Base-by-base conservation (phyloP, 2,888 invertebrate genomes). In the Chrysolina americana region DNA sequence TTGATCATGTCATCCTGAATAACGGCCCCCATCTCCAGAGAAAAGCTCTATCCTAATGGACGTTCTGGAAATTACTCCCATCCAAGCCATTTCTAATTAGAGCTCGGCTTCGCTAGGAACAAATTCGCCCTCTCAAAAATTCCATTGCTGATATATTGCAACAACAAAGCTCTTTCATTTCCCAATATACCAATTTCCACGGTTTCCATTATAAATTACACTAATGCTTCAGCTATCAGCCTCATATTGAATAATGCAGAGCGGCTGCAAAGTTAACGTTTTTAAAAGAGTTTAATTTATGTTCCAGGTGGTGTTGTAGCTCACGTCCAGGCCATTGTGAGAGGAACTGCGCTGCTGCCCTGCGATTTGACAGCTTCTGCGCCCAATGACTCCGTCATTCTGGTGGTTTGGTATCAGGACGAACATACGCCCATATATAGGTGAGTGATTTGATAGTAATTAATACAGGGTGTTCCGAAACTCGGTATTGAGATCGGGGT, bases 381-480 rank as follows among this genome's bases (percentile, higher is more conserved):
- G 80, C 91, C 92, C 59, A 93, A 95, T 82, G 97, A 96, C 89
- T 92, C 93, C 76, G 93, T 95, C 75, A 91, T 95, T 64, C 91
- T 97, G 68, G 95, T 96, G 83, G 95, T 96, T 69, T 97, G 96
- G 96, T 97, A 96, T 88, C 96, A 96, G 88, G 94, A 95, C 86
- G 95, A 96, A 87, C 90, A 91, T 80, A 92, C 93, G 77, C 96
- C 96, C 77, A 95, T 97, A 84, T 97, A 96, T 90, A 96, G 96
- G 96, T 96, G 86, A 90, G 89, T 74, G 15, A 3, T 15, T 15
- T 44, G 15, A 44, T 3, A 13, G 15, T 13, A 15, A 44, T 15
- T 2, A 9, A 44, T 44, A 15, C 4, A 28, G 2, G 2, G 28
- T 2, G 5, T 28, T 28, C 2, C n/a, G n/a, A n/a, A n/a, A n/a